These are phyloP conservation scores for Python bivittatus DNA, from an alignment of 2,113 vertebrate genomes.

Conservation along the genomic window DNA sequence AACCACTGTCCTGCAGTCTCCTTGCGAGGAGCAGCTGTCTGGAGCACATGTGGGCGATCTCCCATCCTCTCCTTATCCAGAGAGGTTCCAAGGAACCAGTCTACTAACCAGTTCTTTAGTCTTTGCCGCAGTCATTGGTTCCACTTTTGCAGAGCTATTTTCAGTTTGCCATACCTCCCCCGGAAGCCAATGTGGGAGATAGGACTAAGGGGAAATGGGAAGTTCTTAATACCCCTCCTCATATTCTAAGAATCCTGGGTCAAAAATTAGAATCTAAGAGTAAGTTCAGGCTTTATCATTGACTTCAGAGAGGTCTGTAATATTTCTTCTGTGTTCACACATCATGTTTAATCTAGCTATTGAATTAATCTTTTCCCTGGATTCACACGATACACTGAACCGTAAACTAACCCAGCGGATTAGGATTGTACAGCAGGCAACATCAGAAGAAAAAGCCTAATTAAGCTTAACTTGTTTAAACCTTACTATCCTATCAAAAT, in stretches of 20 bases:
- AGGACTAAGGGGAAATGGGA: neutral
- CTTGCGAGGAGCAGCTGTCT: neutral
- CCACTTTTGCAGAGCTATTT: neutral
- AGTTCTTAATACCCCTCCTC: neutral
- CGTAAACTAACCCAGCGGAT: rapidly evolving
- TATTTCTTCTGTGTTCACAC: neutral
- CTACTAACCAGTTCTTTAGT: neutral
- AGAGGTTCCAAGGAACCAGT: neutral
- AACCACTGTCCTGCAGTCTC: neutral
- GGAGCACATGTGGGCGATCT: neutral
- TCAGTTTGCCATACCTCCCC: neutral
- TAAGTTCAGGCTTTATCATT: neutral
- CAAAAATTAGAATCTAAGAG: neutral
- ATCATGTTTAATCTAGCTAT: neutral
- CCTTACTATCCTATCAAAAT: neutral
- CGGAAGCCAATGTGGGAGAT: neutral
- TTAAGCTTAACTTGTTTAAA: neutral
- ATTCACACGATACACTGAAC: neutral
- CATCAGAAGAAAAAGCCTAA: neutral
- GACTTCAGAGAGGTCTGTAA: neutral
- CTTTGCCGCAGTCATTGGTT: neutral
- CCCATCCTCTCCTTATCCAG: neutral
- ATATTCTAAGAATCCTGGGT: neutral
- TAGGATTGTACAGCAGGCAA: neutral
- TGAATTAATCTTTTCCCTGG: neutral